A percentile compares a stretch with the other conserved stretches of the same genome.
phyloP scores from a whole-genome alignment of 2,888 invertebrate species.

The Scotopteryx bipunctaria region DNA sequence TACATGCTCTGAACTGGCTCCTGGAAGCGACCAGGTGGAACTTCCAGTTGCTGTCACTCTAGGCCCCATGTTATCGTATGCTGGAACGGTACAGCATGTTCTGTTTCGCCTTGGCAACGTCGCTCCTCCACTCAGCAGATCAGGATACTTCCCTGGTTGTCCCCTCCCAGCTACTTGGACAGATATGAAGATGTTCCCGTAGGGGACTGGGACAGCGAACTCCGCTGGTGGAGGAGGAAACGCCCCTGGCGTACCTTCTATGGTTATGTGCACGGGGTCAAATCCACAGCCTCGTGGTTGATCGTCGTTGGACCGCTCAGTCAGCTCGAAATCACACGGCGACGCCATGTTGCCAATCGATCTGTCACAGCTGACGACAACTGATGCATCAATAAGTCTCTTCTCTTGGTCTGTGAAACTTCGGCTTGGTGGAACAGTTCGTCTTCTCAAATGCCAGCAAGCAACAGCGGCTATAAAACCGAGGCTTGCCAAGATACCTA shows the following conservation, averaged over 20 bases:
- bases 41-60: conserved; percentile 94
- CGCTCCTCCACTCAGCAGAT: conserved; percentile 84
- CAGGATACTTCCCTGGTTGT: conserved; percentile 86
- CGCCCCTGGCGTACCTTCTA: conserved; percentile 80
- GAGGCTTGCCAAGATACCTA: conserved; percentile 87
- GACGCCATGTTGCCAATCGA: conserved; percentile 86
- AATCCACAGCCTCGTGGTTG: conserved; percentile 75
- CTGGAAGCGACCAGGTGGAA: conserved; percentile 92
- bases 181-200: conserved; percentile 93
- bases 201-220: conserved; percentile 80
- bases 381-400: conserved; percentile 91
- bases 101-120: conserved; percentile 78
- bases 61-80: conserved; percentile 96
- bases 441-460: conserved; percentile 87
- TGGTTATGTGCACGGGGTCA: conserved; percentile 85
- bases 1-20: conserved; percentile 66
- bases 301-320: conserved; percentile 74
- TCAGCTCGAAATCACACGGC: conserved; percentile 78
- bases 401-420: conserved; percentile 95
- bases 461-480: conserved; percentile 82
- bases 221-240: conserved; percentile 81
- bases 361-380: conserved; percentile 85
- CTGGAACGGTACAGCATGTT: conserved; percentile 83
- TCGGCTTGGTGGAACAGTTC: conserved; percentile 85
- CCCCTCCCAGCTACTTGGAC: conserved; percentile 87